Base-by-base conservation (phyloP, 1,140 invertebrate species). In the Drosophila subobscura region DNA sequence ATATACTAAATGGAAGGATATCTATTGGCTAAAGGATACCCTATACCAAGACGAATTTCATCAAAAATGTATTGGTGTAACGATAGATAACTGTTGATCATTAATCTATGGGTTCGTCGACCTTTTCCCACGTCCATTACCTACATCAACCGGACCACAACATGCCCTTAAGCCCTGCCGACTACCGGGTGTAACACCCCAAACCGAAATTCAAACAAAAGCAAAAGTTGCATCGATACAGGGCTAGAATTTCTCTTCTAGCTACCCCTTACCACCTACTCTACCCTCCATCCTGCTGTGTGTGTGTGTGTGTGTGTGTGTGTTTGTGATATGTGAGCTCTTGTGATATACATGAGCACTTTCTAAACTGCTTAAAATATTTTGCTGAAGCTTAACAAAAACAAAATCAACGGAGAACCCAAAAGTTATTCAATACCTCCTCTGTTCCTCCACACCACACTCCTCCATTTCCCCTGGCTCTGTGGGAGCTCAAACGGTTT, bases 311-410 rank as follows among this genome's bases (percentile, higher is more conserved):
- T 51, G 3, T 10, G 8, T 10, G 20, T 14, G 41, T 25, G 56
- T 49, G 55, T 51, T 50, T 53, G 63, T 79, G 80, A 85, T 85
- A 80, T 85, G 68, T 68, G 64, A 85, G 64, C 61, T 63, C 55
- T 46, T 53, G 42, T 74, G 60, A 79, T 59, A 61, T 52, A 47
- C 79, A 51, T 77, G 44, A 72, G 67, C 72, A 85, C 67, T 85
- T 81, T 77, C 61, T 78, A 86, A 83, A 86, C 81, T 85, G 78
- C 81, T 85, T 85, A 85, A 85, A 85, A 85, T 85, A 85, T 85
- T 85, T 85, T 80, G 81, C 57, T 74, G 65, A 81, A 85, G 80
- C 80, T 85, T 42, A 64, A 57, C 80, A 85, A 71, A 77, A 79
- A 68, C 68, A 81, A 80, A 80, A 74, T 61, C 64, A 74, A 77